Evolutionary conservation across 2,888 invertebrate genomes (phyloP).

Genomic region (Eudemis profundana): DNA sequence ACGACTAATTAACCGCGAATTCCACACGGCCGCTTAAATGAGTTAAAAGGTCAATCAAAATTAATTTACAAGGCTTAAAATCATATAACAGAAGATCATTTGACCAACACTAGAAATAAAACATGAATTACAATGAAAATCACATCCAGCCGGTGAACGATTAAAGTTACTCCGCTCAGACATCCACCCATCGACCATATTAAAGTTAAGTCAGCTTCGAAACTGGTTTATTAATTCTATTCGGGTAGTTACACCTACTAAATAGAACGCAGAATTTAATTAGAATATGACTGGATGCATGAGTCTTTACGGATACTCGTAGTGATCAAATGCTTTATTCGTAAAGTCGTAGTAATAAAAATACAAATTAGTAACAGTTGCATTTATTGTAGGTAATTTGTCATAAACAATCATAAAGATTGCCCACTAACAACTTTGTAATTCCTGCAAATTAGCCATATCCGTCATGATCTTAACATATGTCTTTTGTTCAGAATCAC

Average conservation of each 20-base stretch:
- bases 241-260: too few relatives aligned
- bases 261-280: too few relatives aligned
- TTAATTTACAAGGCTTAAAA: slow-evolving; percentile 24
- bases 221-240: too few relatives aligned
- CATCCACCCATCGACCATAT: too few relatives aligned
- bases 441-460: slow-evolving; percentile 20
- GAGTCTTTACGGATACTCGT: background rate
- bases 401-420: background rate
- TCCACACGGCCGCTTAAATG: slow-evolving; percentile 39
- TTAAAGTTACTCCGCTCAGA: too few relatives aligned
- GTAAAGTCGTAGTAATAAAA: background rate
- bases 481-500: slow-evolving; percentile 5
- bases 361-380: background rate
- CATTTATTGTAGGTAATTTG: background rate
- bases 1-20: slow-evolving; percentile 41
- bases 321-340: background rate
- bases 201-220: too few relatives aligned
- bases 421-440: slow-evolving; percentile 9
- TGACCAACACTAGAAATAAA: too few relatives aligned
- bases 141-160: too few relatives aligned
- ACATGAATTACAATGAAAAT: background rate
- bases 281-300: too few relatives aligned
- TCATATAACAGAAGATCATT: background rate
- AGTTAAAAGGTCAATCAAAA: slow-evolving; percentile 43
- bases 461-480: slow-evolving; percentile 17